phyloP scores from a whole-genome alignment of 2,113 vertebrate genomes.

The Bubo scandiacus region DNA sequence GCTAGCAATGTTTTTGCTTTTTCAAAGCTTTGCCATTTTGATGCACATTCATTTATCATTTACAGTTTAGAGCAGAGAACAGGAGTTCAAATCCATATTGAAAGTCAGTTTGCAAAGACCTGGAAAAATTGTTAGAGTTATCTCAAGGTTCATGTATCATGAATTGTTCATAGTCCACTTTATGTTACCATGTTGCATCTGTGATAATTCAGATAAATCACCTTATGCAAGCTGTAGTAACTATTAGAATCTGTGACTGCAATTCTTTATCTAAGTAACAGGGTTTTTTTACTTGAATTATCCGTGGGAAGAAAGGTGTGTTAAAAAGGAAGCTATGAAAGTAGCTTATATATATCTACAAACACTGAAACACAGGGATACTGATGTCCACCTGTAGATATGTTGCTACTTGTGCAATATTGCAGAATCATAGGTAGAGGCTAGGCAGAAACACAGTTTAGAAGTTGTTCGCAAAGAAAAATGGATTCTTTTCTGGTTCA shows the following conservation, averaged over 20 bases:
- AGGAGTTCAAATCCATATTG: background rate
- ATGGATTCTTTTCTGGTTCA: background rate
- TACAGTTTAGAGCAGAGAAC: background rate
- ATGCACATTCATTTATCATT: background rate
- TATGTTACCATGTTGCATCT: background rate
- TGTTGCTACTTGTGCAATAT: background rate
- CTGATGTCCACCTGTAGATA: background rate
- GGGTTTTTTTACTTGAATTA: background rate
- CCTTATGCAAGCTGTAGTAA: background rate
- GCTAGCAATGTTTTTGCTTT: background rate
- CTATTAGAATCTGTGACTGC: background rate
- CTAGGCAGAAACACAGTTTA: background rate
- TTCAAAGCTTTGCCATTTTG: background rate
- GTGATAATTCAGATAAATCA: background rate
- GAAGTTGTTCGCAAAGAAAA: background rate
- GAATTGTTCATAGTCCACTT: constrained; percentile 23
- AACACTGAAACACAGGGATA: background rate
- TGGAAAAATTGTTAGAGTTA: background rate
- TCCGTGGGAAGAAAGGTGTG: background rate
- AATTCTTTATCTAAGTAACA: background rate
- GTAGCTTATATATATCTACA: background rate
- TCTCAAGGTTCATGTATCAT: background rate
- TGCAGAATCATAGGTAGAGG: background rate
- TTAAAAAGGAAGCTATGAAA: background rate
- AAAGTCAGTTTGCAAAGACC: background rate